phyloP scores from a whole-genome alignment of 2,113 vertebrate genomes.

The Delphinus delphis region DNA sequence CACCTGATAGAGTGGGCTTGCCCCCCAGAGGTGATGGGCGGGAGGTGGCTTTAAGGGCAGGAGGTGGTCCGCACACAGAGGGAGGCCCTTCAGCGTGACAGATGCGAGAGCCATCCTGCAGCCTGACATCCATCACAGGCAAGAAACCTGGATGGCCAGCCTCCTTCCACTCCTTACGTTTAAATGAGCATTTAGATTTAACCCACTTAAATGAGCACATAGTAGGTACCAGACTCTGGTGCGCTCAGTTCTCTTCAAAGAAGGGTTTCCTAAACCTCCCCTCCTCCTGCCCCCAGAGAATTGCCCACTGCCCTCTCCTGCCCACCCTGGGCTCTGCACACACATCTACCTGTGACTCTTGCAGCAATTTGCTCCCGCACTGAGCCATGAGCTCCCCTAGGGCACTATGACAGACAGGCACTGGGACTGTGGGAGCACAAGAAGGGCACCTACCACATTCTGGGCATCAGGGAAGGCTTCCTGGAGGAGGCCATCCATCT shows the following conservation, averaged over 20 bases:
- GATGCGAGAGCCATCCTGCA: not conserved
- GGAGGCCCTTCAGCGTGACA: not conserved
- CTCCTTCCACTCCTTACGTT: too few species aligned
- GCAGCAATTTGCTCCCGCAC: not conserved
- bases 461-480: not conserved
- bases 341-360: not conserved
- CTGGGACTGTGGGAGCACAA: not conserved
- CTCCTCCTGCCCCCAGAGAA: not conserved
- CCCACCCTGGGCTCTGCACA: not conserved
- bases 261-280: not conserved
- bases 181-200: not conserved
- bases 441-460: not conserved
- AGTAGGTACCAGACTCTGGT: too few species aligned
- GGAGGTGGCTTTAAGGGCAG: too few species aligned
- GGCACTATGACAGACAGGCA: not conserved
- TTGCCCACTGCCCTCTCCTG: not conserved
- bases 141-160: not conserved
- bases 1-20: not conserved
- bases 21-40: rapidly evolving
- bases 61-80: rapidly evolving
- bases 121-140: not conserved
- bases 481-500: not conserved
- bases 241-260: not conserved
- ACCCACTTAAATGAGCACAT: not conserved
- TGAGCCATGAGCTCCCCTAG: not conserved